Evolutionary conservation across 2,113 vertebrate species (phyloP), one percentile per base, ranked within the genome.

Genomic region (Paracanthobrama guichenoti): DNA sequence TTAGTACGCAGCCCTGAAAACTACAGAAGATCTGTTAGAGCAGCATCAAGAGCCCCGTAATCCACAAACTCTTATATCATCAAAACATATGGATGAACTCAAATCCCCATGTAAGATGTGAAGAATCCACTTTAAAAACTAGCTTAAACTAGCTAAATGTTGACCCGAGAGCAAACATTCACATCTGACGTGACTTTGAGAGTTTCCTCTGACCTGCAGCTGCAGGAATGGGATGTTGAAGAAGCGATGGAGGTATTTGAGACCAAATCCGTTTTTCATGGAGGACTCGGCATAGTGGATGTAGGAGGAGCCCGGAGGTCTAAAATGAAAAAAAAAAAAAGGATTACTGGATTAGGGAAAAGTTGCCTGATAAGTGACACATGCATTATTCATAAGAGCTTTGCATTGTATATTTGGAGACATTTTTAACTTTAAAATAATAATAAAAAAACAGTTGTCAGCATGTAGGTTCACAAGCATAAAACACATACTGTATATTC

Each of bases 241-340:
- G 93, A 97, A 97, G 82, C 96, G 95, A 85, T 97, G 96, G 39
- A 97, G 91, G 80, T 96, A 96, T 90, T 96, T 96, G 64, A 97
- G 92, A 77, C 96, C 96, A 57, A 97, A 97, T 88, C 96, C 96
- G 89, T 97, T 97, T 93, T 94, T 96, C 96, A 97, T 97, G 89
- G 96, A 97, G 88, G 95, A 95, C 91, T 97, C 96, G 14, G 96
- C 96, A 0, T 97, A 97, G 64, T 94, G 96, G 86, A 97, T 95
- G 81, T 96, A 97, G 0, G 96, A 97, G 42, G 96, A 94, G 26
- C 96, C 96, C 0, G 94, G 96, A 28, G 95, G 95, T 86, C 96
- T 97, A 89, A 81, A 57, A 80, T 69, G 24, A 69, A n/a, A 89
- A 81, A 57, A 80, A 64, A 22, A 69, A n/a, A 76, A 13, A 73